Percentiles rank a stretch among this genome's conserved stretches.
phyloP scores from a whole-genome alignment of 2,113 vertebrate species.

The Bothrops jararaca region DNA sequence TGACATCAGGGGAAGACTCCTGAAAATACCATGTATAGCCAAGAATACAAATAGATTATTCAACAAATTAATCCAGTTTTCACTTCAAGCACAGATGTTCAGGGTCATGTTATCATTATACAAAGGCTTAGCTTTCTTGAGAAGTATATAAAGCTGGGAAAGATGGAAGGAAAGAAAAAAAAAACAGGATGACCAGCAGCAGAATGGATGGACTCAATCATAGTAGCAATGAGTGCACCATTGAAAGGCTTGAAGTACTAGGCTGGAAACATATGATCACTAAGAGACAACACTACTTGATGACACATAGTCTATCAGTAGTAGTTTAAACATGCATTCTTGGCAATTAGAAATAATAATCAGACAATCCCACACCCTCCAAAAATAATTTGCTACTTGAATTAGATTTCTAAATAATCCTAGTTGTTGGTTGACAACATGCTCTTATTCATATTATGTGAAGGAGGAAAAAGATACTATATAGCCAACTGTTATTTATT shows the following conservation, averaged over 20 bases:
- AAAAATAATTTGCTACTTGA: neutral
- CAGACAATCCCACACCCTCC: neutral
- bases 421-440: neutral
- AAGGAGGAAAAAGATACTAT: neutral
- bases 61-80: neutral
- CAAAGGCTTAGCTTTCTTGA: neutral
- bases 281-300: neutral
- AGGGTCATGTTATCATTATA: neutral
- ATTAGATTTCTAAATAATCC: constrained; percentile 1
- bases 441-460: neutral
- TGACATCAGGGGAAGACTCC: neutral
- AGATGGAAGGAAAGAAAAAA: neutral
- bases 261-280: neutral
- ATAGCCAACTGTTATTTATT: neutral
- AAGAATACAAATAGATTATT: neutral
- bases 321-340: neutral
- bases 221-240: neutral
- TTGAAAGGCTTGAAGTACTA: neutral
- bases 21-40: neutral
- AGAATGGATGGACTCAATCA: neutral
- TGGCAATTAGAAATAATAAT: neutral
- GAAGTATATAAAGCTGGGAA: neutral
- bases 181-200: neutral
- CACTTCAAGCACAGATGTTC: neutral
- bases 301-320: neutral